Evolutionary conservation across 2,113 vertebrate species (phyloP), one percentile per base, ranked within the genome.

Genomic region (Pyrgilauda ruficollis): DNA sequence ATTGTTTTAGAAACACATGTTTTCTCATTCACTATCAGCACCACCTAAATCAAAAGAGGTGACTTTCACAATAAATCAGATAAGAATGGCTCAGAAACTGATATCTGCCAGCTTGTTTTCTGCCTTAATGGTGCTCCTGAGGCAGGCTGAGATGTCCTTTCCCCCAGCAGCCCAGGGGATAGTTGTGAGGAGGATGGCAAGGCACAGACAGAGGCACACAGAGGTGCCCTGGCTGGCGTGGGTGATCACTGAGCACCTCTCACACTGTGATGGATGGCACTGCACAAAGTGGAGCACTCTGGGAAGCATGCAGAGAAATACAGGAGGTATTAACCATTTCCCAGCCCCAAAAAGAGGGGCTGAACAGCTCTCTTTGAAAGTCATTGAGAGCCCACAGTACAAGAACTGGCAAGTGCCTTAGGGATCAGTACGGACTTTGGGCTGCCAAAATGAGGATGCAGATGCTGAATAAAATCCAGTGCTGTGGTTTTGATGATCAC

Each of bases 11-110:
- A 93, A 96, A 93, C 96, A 90, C 94, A 81, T 95, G 81, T 93
- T 96, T 97, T 91, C 77, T 96, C 80, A 94, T 94, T 94, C 84
- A n/a, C 89, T 95, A 95, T 96, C 69, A 61, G 95, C 89, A 37
- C 61, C 78, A 64, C 94, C 95, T 94, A 97, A 97, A 97, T 97
- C 96, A 97, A 97, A 93, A 46, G 72, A 77, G 96, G 92, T 94
- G 89, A 97, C 96, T 97, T 96, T 95, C 88, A 97, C 87, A 93
- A 81, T 97, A 98, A 97, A 97, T 97, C 96, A 97, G 94, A 95
- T 86, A 91, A 97, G 83, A 84, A 91, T 7, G 12, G 88, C 95
- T 96, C 95, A 84, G 94, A 94, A 96, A 97, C 70, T 96, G 84
- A 97, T 97, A 96, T 61, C 59, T 94, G 84, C 76, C 95, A 96